These are phyloP conservation scores for Oxytorus armatus DNA, from an alignment of 2,888 invertebrate species.

Conservation along the genomic window DNA sequence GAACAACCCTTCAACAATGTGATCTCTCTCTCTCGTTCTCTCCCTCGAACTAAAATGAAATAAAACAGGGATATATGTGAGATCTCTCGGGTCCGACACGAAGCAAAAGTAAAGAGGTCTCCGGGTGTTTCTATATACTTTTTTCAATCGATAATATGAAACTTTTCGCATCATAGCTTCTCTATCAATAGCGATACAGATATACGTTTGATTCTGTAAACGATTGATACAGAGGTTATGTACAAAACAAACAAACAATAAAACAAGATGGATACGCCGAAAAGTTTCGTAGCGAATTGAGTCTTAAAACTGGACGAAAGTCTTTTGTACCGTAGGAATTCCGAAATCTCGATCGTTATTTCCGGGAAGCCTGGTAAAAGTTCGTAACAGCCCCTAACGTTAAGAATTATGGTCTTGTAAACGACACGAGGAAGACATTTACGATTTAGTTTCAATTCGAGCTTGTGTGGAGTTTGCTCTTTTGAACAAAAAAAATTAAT, in stretches of 20 bases:
- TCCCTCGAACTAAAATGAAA: constrained; percentile 24
- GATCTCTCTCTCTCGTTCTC: constrained; percentile 26
- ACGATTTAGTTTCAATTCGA: too few relatives aligned
- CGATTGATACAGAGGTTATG: constrained; percentile 4
- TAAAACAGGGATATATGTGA: constrained; percentile 21
- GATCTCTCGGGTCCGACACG: constrained; percentile 29
- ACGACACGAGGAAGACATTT: too few relatives aligned
- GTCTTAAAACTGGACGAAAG: too few relatives aligned
- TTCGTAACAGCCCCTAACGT: too few relatives aligned
- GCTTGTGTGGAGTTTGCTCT: too few relatives aligned
- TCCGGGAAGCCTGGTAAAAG: too few relatives aligned
- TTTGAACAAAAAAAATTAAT: too few relatives aligned
- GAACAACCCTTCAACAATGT: too few relatives aligned
- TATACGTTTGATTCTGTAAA: neutral
- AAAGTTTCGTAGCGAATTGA: neutral
- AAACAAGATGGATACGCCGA: neutral
- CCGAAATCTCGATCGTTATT: too few relatives aligned
- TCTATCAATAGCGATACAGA: neutral
- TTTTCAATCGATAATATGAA: constrained; percentile 40
- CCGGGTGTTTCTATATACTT: constrained; percentile 39
- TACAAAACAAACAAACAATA: constrained; percentile 1
- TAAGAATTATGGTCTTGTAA: too few relatives aligned
- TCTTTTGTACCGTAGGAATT: too few relatives aligned
- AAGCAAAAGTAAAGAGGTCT: constrained; percentile 31
- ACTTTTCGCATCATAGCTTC: constrained; percentile 32